phyloP scores from a whole-genome alignment of 2,113 vertebrate species.

The Megalops atlanticus region DNA sequence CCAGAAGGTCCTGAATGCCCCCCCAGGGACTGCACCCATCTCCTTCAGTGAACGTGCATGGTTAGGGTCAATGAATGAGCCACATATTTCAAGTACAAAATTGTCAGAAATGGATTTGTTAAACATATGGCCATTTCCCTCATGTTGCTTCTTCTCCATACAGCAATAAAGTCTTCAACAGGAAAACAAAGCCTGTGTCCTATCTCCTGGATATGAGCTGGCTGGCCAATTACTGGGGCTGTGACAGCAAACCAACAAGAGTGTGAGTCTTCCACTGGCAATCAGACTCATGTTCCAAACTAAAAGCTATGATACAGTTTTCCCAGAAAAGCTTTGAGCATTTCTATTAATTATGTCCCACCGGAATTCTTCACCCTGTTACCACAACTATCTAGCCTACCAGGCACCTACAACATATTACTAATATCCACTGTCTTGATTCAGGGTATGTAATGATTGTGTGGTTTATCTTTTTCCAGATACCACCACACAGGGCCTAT shows the following conservation, averaged over 20 bases:
- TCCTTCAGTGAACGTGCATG: conserved; percentile 90
- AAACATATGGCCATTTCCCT: background rate
- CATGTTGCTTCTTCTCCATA: background rate
- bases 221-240: conserved; percentile 88
- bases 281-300: background rate
- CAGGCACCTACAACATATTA: too few relatives aligned
- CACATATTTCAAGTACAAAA: background rate
- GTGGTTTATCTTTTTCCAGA: conserved; percentile 62
- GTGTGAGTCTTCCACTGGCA: conserved; percentile 67
- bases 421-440: background rate
- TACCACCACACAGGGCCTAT: conserved; percentile 90
- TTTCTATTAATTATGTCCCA: background rate
- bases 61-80: conserved; percentile 64
- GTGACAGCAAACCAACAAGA: conserved; percentile 75
- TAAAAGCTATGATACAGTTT: background rate
- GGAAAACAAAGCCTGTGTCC: conserved; percentile 84
- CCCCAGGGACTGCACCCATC: conserved; percentile 86
- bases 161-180: conserved; percentile 85
- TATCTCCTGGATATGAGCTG: conserved; percentile 83
- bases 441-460: background rate
- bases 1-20: conserved; percentile 88
- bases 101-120: background rate
- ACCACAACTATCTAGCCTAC: too few relatives aligned
- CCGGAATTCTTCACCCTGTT: background rate
- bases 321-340: background rate